These are phyloP conservation scores for Salvelinus namaycush DNA, from an alignment of 2,113 vertebrate species.

Conservation along the genomic window DNA sequence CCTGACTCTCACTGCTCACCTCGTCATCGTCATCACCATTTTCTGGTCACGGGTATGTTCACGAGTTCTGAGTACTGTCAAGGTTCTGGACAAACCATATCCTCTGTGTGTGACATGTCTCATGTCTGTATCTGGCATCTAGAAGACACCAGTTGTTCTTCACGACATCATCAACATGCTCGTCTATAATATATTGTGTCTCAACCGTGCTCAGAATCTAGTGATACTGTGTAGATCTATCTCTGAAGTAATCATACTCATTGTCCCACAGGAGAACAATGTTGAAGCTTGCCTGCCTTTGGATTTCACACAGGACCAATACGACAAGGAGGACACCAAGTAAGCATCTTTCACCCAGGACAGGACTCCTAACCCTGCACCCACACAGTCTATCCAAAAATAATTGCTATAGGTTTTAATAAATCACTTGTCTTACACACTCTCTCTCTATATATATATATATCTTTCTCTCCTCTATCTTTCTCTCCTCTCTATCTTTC, in stretches of 20 bases:
- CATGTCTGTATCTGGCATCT: no score
- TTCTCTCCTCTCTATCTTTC: no score
- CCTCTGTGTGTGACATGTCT: background rate
- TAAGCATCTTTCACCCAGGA: constrained; percentile 56
- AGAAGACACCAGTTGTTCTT: no score
- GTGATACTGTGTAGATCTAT: background rate
- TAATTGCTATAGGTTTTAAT: background rate
- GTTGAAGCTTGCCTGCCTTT: constrained; percentile 82
- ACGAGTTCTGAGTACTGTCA: no score
- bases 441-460: no score
- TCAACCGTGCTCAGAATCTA: no score
- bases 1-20: constrained; percentile 82
- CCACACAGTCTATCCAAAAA: background rate
- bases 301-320: constrained; percentile 77
- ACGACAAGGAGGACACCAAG: constrained; percentile 76
- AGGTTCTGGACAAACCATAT: background rate
- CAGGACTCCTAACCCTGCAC: background rate
- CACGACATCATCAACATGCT: no score
- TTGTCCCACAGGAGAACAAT: constrained; percentile 78
- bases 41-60: constrained; percentile 87
- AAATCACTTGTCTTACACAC: background rate
- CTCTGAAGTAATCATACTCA: background rate
- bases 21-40: constrained; percentile 87
- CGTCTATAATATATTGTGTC: no score
- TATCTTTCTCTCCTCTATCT: no score